Evolutionary conservation across 2,113 vertebrate species (phyloP).

Genomic region (Pachycephala philippinensis): DNA sequence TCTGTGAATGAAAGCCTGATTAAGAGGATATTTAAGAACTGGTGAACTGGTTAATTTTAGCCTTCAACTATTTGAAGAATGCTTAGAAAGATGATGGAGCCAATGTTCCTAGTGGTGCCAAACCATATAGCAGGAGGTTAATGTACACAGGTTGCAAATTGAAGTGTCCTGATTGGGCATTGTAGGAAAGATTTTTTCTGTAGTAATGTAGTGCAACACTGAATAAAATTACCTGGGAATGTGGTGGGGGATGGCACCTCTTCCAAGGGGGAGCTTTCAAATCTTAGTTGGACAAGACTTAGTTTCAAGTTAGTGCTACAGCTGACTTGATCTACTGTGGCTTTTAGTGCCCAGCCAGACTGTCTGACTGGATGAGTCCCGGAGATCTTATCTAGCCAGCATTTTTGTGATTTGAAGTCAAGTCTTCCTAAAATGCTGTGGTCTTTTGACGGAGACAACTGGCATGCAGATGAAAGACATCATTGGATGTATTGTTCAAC

Average conservation of each 20-base stretch:
- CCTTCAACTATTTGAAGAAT: neutral
- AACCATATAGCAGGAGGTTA: neutral
- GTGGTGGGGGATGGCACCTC: no score
- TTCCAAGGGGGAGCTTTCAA: neutral
- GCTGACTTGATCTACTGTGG: neutral
- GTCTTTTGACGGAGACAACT: neutral
- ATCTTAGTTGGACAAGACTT: neutral
- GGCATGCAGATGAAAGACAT: neutral
- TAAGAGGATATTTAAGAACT: neutral
- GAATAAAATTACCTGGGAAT: neutral
- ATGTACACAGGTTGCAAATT: neutral
- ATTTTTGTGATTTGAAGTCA: neutral
- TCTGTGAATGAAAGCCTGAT: neutral
- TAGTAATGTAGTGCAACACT: neutral
- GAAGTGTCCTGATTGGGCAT: neutral
- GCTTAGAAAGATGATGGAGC: neutral
- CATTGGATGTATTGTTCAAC: neutral
- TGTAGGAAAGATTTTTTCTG: neutral
- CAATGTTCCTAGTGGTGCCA: neutral
- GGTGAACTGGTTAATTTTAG: neutral
- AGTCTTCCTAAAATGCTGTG: neutral
- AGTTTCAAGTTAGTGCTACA: neutral
- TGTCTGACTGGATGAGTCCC: neutral
- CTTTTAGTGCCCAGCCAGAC: neutral
- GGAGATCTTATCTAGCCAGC: neutral